Conservation (phyloP, 1,140 invertebrate species). For the Bombus pascuorum region DNA sequence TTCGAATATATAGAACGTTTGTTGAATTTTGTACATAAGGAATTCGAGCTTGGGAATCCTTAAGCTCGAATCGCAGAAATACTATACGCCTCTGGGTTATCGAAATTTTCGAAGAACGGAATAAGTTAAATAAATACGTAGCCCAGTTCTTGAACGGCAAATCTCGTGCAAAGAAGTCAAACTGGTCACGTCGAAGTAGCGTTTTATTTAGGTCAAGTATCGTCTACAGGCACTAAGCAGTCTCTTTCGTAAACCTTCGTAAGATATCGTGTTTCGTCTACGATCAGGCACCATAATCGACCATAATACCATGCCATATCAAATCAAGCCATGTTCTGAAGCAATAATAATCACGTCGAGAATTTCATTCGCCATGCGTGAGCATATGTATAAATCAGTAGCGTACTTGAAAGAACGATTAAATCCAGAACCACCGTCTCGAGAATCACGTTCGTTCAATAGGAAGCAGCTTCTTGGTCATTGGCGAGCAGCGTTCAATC, state of each 20-base stretch:
- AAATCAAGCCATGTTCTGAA: conserved; percentile 6
- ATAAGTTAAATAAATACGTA: conserved; percentile 52
- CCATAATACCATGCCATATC: conserved; percentile 17
- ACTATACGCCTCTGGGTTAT: not conserved
- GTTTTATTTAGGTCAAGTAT: conserved; percentile 65
- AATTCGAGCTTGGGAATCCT: not conserved
- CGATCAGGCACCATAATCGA: conserved; percentile 34
- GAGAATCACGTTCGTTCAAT: not conserved
- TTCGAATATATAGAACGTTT: not conserved
- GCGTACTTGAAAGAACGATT: not conserved
- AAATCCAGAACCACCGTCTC: not conserved
- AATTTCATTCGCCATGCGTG: conserved; percentile 14
- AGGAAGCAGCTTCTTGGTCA: not conserved
- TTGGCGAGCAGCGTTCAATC: not conserved
- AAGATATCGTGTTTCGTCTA: conserved; percentile 62
- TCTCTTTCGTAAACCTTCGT: conserved; percentile 62
- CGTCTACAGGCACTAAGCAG: conserved; percentile 33
- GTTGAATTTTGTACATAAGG: not conserved
- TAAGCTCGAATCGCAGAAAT: not conserved
- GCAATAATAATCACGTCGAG: conserved; percentile 56
- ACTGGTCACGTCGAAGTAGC: conserved; percentile 36
- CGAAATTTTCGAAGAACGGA: conserved; percentile 14
- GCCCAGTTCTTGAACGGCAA: not conserved
- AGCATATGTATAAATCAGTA: not conserved
- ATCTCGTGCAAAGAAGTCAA: not conserved